Percentiles rank a stretch among this genome's conserved stretches.
Evolutionary conservation across 2,113 vertebrate species (phyloP).

Genomic region (Spermophilus dauricus): DNA sequence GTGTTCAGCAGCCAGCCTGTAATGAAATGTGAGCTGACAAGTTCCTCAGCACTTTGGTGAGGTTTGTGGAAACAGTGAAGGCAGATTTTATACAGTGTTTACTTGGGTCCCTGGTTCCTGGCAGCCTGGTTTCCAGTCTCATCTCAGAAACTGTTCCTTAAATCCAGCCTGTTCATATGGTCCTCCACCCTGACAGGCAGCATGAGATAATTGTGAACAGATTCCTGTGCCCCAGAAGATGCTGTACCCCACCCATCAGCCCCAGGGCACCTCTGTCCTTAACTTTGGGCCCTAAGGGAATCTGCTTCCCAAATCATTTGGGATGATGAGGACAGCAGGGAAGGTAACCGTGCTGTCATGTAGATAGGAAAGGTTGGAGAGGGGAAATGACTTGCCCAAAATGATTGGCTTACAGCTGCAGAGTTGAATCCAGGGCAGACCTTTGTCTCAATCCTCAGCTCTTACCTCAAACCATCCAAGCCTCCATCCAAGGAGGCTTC

Average conservation of each 20-base stretch:
- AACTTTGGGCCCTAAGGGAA: background rate
- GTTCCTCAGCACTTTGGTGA: background rate
- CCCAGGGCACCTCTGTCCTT: background rate
- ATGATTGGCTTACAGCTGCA: background rate
- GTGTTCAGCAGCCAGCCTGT: background rate
- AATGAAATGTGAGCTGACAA: constrained; percentile 59
- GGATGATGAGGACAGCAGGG: fast-evolving
- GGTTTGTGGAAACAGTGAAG: constrained; percentile 56
- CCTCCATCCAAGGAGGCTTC: background rate
- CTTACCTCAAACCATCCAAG: background rate
- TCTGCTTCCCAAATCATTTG: background rate
- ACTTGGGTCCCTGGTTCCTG: constrained; percentile 40
- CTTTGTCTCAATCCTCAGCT: background rate
- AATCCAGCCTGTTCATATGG: background rate
- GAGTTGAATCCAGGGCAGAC: background rate
- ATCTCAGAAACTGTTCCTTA: background rate
- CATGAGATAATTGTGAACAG: background rate
- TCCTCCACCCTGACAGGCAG: background rate
- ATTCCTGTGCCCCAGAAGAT: background rate
- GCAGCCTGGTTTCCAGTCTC: constrained; percentile 7
- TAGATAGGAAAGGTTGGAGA: background rate
- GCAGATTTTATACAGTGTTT: constrained; percentile 50
- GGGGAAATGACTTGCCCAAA: background rate
- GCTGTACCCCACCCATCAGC: fast-evolving
- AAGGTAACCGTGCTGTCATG: background rate